Conservation (phyloP, 2,888 invertebrate genomes). For the Liodrosophila aerea region DNA sequence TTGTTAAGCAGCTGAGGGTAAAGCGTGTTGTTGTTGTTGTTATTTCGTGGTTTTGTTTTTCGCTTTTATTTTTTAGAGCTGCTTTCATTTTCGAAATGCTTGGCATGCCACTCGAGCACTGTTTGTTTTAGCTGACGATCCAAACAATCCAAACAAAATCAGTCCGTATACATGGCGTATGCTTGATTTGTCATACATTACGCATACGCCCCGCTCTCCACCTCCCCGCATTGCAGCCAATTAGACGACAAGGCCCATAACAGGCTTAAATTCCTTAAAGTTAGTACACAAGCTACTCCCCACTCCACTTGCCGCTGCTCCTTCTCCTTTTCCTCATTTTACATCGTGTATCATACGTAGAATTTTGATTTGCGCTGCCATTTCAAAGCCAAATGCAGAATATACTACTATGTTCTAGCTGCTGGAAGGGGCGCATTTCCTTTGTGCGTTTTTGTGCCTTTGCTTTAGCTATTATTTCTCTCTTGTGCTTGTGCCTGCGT, state of each 20-base stretch:
- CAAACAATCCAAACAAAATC: conserved; percentile 53
- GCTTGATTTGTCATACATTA: conserved; percentile 69
- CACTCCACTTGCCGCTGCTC: background rate
- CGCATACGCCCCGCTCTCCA: conserved; percentile 53
- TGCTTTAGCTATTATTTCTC: conserved; percentile 27
- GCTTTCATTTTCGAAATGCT: conserved; percentile 48
- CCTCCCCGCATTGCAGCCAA: conserved; percentile 50
- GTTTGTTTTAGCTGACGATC: conserved; percentile 44
- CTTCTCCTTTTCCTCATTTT: background rate
- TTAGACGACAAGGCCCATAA: conserved; percentile 43
- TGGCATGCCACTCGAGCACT: conserved; percentile 39
- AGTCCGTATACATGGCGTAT: conserved; percentile 58
- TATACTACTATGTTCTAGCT: too few relatives aligned
- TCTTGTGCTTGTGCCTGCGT: conserved; percentile 17
- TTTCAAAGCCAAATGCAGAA: conserved; percentile 2
- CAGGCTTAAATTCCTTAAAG: conserved; percentile 51
- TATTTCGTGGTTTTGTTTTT: conserved; percentile 22
- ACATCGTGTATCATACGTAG: conserved; percentile 63
- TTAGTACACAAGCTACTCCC: conserved; percentile 21
- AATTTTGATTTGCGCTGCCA: conserved; percentile 67
- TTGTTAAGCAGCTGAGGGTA: background rate
- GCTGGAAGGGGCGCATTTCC: conserved; percentile 16
- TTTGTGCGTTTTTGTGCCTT: conserved; percentile 27
- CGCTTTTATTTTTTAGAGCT: conserved; percentile 3
- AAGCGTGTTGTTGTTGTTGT: conserved; percentile 34